These are phyloP conservation scores for Oryctolagus cuniculus DNA, from an alignment of 2,113 vertebrate genomes.

Conservation along the genomic window DNA sequence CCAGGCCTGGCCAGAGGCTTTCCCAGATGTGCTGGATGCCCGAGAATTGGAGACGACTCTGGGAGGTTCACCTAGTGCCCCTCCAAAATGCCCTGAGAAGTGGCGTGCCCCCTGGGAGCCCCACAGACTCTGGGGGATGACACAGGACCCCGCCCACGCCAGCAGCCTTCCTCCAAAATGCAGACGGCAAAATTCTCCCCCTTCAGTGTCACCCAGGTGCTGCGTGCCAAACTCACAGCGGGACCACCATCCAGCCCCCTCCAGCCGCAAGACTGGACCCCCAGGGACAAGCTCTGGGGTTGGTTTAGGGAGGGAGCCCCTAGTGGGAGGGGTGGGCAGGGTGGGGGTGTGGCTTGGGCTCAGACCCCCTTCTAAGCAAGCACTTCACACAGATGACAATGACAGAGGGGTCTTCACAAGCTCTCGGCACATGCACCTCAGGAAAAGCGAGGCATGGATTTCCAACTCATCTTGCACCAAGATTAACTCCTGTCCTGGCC, in stretches of 20 bases:
- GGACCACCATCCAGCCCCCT: background rate
- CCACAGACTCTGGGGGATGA: too few relatives aligned
- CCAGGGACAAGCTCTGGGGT: background rate
- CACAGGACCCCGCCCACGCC: background rate
- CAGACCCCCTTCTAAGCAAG: too few relatives aligned
- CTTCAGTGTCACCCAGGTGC: background rate
- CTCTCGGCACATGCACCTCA: too few relatives aligned
- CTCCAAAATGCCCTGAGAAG: background rate
- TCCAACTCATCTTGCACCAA: too few relatives aligned
- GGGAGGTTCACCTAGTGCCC: background rate
- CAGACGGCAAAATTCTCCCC: background rate
- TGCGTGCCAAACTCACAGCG: background rate
- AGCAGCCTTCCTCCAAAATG: background rate
- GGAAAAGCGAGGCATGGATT: too few relatives aligned
- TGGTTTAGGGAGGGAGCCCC: background rate
- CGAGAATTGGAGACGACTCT: rapidly evolving
- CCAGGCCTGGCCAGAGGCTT: background rate
- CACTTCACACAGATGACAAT: too few relatives aligned
- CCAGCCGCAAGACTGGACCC: background rate
- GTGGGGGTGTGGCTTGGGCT: background rate
- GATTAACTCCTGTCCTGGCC: too few relatives aligned
- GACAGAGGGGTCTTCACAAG: too few relatives aligned
- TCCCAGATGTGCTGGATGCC: background rate
- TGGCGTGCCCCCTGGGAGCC: too few relatives aligned
- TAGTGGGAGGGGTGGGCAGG: rapidly evolving